Base-by-base conservation (phyloP, 2,888 invertebrate genomes). In the Pasiphila rectangulata region DNA sequence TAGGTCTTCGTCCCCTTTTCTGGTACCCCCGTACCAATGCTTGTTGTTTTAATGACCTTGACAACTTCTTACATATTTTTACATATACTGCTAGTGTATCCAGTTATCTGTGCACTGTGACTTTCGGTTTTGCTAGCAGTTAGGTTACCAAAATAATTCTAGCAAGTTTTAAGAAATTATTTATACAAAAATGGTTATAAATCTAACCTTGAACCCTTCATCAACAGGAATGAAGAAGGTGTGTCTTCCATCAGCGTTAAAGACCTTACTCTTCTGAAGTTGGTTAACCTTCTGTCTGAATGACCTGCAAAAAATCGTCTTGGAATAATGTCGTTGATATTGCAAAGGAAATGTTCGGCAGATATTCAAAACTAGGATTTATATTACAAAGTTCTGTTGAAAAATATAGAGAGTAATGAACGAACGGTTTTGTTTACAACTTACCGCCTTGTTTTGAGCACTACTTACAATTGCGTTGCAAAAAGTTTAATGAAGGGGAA, bases 141-240 rank as follows among this genome's bases (percentile, higher is more conserved):
- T n/a, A n/a, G n/a, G n/a, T n/a, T n/a, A n/a, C n/a, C n/a, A n/a
- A n/a, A n/a, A n/a, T n/a, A n/a, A n/a, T n/a, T n/a, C n/a, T n/a
- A n/a, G n/a, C n/a, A n/a, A n/a, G n/a, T n/a, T n/a, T n/a, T n/a
- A n/a, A n/a, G n/a, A n/a, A n/a, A n/a, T n/a, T n/a, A n/a, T n/a
- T n/a, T n/a, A n/a, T n/a, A n/a, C n/a, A n/a, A n/a, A n/a, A 19
- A 25, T 3, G 2, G 19, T 4, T 6, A 2, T 10, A 53, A 9
- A 5, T 17, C 50, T 59, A 87, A 96, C 96, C 92, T 94, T 94
- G 67, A 96, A 95, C 47, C 96, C 96, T 75, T 95, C 95, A 79
- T 97, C 96, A 29, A 97, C 93, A 4, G 97, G 97, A 63, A 97
- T 94, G 72, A 97, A 95, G 83, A 96, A 97, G 9, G 97, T 97